A percentile compares a stretch with the other conserved stretches of the same genome.
Evolutionary conservation across 2,888 invertebrate species (phyloP).

Genomic region (Erebia ligea): DNA sequence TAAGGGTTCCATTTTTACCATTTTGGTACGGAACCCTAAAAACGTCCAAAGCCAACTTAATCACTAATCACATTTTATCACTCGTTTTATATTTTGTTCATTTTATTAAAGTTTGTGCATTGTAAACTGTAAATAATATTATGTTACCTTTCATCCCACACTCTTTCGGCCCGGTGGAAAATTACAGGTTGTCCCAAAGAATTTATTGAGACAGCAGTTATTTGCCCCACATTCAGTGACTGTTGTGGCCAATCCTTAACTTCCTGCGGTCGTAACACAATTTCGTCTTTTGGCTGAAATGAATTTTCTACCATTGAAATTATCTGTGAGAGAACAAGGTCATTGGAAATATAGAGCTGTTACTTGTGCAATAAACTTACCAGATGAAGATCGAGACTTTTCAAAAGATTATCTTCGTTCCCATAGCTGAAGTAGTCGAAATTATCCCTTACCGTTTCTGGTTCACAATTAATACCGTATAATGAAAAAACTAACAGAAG

Average conservation of each 20-base stretch:
- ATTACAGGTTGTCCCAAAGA: slow-evolving; percentile 90
- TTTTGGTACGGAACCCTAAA: too few species aligned
- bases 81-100: background rate
- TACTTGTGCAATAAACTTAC: slow-evolving; percentile 52
- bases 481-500: slow-evolving; percentile 53
- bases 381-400: slow-evolving; percentile 69
- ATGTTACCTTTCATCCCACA: slow-evolving; percentile 89
- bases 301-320: slow-evolving; percentile 25
- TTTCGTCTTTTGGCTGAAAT: slow-evolving; percentile 74
- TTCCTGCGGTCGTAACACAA: slow-evolving; percentile 84
- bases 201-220: slow-evolving; percentile 93
- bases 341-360: background rate
- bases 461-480: slow-evolving; percentile 66
- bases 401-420: slow-evolving; percentile 67
- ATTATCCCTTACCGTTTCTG: slow-evolving; percentile 75
- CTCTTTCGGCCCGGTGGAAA: slow-evolving; percentile 91
- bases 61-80: slow-evolving; percentile 3
- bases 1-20: too few species aligned
- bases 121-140: slow-evolving; percentile 10
- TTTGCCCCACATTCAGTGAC: slow-evolving; percentile 89
- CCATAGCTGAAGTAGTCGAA: slow-evolving; percentile 77
- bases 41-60: background rate
- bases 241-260: slow-evolving; percentile 86
- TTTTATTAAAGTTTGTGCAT: slow-evolving; percentile 10
- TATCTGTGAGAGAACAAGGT: background rate